phyloP scores from a whole-genome alignment of 23 tunicate species.

The Clavelina lepadiformis region DNA sequence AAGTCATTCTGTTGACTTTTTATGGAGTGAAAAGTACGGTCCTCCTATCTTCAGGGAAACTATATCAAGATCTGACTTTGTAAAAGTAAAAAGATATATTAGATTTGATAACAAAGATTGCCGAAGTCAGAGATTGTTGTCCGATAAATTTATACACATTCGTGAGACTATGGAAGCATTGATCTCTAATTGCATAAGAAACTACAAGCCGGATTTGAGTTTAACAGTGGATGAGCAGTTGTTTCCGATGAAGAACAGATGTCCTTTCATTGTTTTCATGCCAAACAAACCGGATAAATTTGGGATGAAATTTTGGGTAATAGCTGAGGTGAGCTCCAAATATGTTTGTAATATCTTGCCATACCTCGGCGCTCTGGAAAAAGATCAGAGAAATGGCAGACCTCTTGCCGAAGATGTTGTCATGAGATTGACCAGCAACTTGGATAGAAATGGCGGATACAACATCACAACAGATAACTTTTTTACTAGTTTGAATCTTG shows the following conservation, averaged over 20 bases:
- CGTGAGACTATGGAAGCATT: constrained; percentile 10
- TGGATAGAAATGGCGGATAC: constrained; percentile 13
- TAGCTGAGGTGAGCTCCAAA: constrained; percentile 9
- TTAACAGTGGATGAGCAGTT: constrained; percentile 14
- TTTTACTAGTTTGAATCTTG: constrained; percentile 26
- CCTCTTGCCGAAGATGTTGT: constrained; percentile 15
- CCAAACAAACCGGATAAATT: constrained; percentile 18
- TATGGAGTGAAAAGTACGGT: constrained; percentile 17
- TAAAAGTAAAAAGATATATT: constrained; percentile 13
- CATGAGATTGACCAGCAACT: constrained; percentile 12
- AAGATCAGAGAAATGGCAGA: constrained; percentile 1
- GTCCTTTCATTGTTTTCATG: constrained; percentile 18
- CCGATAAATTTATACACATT: constrained; percentile 5
- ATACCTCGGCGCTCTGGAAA: constrained; percentile 15
- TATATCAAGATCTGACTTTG: constrained; percentile 8
- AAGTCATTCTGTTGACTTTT: constrained; percentile 26
- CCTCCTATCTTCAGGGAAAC: constrained; percentile 17
- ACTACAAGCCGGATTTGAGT: constrained; percentile 15
- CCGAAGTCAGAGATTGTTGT: neutral
- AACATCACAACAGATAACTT: constrained; percentile 17
- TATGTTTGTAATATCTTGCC: constrained; percentile 16
- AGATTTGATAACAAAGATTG: constrained; percentile 25
- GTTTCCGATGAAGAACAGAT: constrained; percentile 19
- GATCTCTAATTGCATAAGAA: constrained; percentile 3
- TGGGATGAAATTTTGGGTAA: neutral